Evolutionary conservation across 92 coral and sea anemone species (phyloP), one percentile per base, ranked within the genome.

Genomic region (Parazoanthus atlanticus): DNA sequence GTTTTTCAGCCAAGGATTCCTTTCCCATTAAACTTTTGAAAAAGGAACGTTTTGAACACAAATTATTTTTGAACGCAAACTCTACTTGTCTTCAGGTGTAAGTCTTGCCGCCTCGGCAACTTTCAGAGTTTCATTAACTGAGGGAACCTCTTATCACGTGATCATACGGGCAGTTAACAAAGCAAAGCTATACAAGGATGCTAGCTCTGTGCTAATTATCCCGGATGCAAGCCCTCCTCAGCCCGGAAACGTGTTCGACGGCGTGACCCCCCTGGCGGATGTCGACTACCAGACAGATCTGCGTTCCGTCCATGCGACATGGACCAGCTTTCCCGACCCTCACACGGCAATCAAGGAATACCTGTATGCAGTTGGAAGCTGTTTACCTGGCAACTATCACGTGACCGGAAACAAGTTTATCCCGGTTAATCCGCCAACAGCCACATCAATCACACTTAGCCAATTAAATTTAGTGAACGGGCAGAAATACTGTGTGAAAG

Each of bases 331-430:
- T 70, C 78, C 85, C 12, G 95, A 93, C 52, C 87, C 94, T 12
- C 91, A 90, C 86, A 94, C 93, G 26, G 91, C 82, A 26, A 58
- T 96, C 38, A 93, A 91, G 83, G 93, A 88, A 67, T 96, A 96
- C 85, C 89, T 91, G 82, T 91, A 79, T 81, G 98, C 98, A 12
- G 94, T 96, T 23, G 98, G 98, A 2, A 94, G 98, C 81, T 96
- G 98, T 76, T 28, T 78, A 7, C 47, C 70, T 41, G 98, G 97
- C 38, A 96, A 96, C 92, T 94, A 96, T 84, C 98, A 96, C 90
- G 91, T 96, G 89, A 96, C 97, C 23, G 88, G 90, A 58, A 92
- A 96, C 86, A 76, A 81, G 58, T 96, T 96, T 81, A 19, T 90
- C n/a, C 75, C 83, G 28, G 93, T 84, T 30, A 79, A 33, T n/a